Percentiles rank a stretch among this genome's conserved stretches.
Evolutionary conservation across 2,797 vertebrate species (phyloP).

Genomic region (Craterocephalus amniculus): DNA sequence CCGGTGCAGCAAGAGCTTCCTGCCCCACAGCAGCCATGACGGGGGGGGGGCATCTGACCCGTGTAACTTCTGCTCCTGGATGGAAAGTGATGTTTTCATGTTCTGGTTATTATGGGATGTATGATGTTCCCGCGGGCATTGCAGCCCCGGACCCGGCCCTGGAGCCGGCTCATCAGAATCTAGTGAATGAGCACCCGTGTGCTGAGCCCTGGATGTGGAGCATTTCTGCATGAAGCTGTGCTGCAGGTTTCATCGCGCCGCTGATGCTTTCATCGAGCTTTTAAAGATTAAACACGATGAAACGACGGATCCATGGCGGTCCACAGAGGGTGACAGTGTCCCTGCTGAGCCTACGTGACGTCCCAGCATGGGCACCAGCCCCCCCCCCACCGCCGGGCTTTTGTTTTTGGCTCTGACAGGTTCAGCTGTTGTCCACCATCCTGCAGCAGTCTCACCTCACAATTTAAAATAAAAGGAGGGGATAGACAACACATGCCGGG

Average conservation of each 20-base stretch:
- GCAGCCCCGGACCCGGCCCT: conserved; percentile 11
- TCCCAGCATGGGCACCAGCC: conserved; percentile 32
- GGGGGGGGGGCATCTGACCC: no score
- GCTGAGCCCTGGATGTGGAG: conserved; percentile 9
- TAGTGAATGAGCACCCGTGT: conserved; percentile 30
- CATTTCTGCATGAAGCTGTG: background rate
- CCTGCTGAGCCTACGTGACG: conserved; percentile 40
- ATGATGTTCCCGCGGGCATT: conserved; percentile 7
- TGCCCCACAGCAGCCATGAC: no score
- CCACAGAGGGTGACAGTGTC: conserved; percentile 15
- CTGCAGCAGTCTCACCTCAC: background rate
- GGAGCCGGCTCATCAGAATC: conserved; percentile 41
- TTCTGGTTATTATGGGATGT: conserved; percentile 38
- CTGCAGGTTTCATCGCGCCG: background rate
- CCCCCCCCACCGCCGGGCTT: conserved; percentile 14
- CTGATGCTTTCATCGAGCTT: background rate
- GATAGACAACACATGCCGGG: conserved; percentile 14
- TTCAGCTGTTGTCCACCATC: conserved; percentile 61
- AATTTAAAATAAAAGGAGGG: background rate
- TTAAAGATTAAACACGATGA: no score
- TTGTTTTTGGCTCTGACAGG: conserved; percentile 36
- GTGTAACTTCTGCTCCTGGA: no score
- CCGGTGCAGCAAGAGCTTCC: no score
- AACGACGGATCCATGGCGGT: background rate
- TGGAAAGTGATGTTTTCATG: no score